phyloP scores from a whole-genome alignment of 1,140 invertebrate genomes.

The Caerostris extrusa region DNA sequence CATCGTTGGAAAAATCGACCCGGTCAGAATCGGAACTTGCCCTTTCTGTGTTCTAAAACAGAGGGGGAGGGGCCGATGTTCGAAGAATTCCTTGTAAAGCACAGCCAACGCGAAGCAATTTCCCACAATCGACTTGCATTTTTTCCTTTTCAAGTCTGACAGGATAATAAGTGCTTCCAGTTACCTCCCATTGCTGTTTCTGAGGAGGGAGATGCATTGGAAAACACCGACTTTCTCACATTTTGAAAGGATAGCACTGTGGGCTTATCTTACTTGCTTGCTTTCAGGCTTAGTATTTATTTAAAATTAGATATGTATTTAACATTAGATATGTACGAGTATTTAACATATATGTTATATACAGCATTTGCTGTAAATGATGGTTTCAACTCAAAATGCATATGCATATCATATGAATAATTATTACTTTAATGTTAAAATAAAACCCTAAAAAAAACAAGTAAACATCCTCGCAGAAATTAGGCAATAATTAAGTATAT shows the following conservation, averaged over 20 bases:
- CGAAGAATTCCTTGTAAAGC: background rate
- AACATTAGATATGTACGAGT: no score
- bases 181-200: background rate
- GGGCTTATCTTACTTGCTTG: no score
- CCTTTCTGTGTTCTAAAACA: conserved; percentile 13
- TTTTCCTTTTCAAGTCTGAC: background rate
- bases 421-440: no score
- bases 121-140: background rate
- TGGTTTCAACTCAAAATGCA: no score
- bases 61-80: background rate
- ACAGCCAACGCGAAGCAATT: background rate
- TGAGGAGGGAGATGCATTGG: background rate
- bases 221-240: background rate
- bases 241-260: background rate
- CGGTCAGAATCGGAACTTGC: background rate
- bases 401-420: no score
- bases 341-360: no score
- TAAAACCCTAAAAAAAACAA: no score
- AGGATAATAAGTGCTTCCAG: conserved; percentile 36
- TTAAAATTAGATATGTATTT: no score
- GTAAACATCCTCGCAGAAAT: no score
- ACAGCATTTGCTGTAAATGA: no score
- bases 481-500: no score
- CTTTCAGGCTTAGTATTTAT: no score
- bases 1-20: conserved; percentile 8